These are phyloP conservation scores for Actinopyga echinites DNA, from an alignment of 53 echinoderm and acorn worm species.

Conservation along the genomic window DNA sequence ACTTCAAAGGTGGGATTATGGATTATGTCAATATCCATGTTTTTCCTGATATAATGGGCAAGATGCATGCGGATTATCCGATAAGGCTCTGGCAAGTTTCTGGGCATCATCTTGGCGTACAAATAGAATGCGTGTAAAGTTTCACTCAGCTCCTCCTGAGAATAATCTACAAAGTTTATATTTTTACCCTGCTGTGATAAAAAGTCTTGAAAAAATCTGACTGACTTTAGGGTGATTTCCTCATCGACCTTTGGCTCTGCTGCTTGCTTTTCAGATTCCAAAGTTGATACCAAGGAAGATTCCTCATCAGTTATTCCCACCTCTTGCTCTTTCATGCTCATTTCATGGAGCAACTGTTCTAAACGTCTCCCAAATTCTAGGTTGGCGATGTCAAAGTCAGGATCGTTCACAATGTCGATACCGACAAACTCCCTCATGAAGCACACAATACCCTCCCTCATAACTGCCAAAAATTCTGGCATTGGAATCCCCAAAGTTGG, in stretches of 20 bases:
- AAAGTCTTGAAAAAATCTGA: conserved; percentile 10
- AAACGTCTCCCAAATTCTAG: not conserved
- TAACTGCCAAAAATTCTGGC: conserved; percentile 28
- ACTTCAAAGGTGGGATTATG: conserved; percentile 13
- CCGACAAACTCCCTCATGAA: conserved; percentile 22
- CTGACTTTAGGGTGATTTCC: not conserved
- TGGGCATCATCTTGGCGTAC: conserved; percentile 28
- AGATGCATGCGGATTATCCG: conserved; percentile 15
- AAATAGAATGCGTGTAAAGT: conserved; percentile 20
- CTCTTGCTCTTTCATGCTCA: not conserved
- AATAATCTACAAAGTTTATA: not conserved
- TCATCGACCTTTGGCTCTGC: conserved; percentile 1
- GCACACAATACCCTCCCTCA: conserved; percentile 35
- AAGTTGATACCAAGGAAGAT: too few relatives aligned
- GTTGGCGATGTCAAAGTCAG: conserved; percentile 10
- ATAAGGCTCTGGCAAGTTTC: conserved; percentile 3
- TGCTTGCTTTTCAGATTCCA: not conserved
- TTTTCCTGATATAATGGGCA: conserved; percentile 11
- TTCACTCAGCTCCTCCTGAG: not conserved
- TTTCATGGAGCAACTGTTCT: not conserved
- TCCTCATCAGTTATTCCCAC: not conserved
- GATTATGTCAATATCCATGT: conserved; percentile 16
- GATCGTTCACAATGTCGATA: conserved; percentile 10
- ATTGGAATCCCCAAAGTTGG: conserved; percentile 29
- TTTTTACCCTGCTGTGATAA: conserved; percentile 1